Evolutionary conservation across 2,888 invertebrate species (phyloP), one percentile per base, ranked within the genome.

Genomic region (Drosophila kuntzei): DNA sequence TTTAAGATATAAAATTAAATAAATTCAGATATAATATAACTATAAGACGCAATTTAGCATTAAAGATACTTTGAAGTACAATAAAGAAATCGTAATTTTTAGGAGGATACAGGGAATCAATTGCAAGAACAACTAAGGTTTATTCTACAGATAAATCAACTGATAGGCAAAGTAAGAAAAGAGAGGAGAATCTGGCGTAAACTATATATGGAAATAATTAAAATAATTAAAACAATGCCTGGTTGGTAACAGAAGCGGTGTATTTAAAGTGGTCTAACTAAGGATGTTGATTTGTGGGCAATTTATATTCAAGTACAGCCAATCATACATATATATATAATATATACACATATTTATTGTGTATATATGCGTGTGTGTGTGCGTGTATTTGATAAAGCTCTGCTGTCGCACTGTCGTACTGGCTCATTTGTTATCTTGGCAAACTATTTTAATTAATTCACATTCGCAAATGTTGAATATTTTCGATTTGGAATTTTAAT

Each of bases 371-470:
- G 14, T 32, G 27, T 32, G 18, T 61, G 7, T 57, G 25, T 63
- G 47, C 66, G 41, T 32, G 36, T 46, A 50, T 49, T 41, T 57
- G 43, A 54, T 43, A 20, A 32, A 39, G 39, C 32, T 49, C 37
- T n/a, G 39, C 29, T 20, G 25, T 57, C 44, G 22, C 20, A 12
- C 29, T 58, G 49, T 44, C 18, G 51, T 22, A 16, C 27, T 68
- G 53, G 59, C 63, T 53, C 49, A 70, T 49, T 80, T 71, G 76
- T 67, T 88, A 63, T 71, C 49, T 68, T 55, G 69, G 41, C 27
- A 76, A 89, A 89, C 90, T 89, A 89, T 89, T 89, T 90, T 90
- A 90, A 89, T 89, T 90, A 89, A 87, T 89, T 89, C 79, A 65
- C 80, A 90, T 82, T 86, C 76, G 67, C 79, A 57, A 87, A 79